Base-by-base conservation (phyloP, 2,113 vertebrate species). In the Pyrgilauda ruficollis region DNA sequence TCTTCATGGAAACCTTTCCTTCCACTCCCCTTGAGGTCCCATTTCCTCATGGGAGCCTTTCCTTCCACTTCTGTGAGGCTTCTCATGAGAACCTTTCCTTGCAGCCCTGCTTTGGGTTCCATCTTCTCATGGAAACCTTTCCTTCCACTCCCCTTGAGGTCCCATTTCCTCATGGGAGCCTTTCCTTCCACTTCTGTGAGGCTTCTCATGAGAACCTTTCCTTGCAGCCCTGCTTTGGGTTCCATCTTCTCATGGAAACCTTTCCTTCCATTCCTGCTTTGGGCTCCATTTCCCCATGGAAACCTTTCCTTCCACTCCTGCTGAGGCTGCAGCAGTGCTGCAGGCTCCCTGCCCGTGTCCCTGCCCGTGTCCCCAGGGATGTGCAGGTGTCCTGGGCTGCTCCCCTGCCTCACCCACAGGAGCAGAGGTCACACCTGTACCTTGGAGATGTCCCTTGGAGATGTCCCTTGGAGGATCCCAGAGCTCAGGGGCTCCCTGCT, bases 151-250 rank as follows among this genome's bases (percentile, higher is more conserved):
- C 37, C 37, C 37, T 37, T 39, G 39, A 39, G 64, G 11, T 2
- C 7, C 21, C 37, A 53, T 72, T 7, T 69, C 35, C 68, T 41
- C 27, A 23, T 31, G 49, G 35, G 31, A 52, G 7, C 49, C 49
- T 30, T 22, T 69, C 67, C n/a, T 28, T 22, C 17, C 23, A 14
- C 1, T 5, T 4, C 37, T 3, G 2, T 41, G 39, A 41, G 39
- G 11, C 2, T 70, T 6, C 27, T 41, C 11, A 31, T 10, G 28
- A 20, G 14, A 72, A 6, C 37, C 9, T 24, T 21, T 21, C n/a
- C 18, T 28, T 8, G 13, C 15, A 7, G 0, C 4, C 18, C 20
- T 28, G 6, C 16, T 18, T 26, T 27, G 35, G 49, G 23, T 4
- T 49, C 22, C 47, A 47, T 47, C 10, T 41, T 13, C 39, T 50